phyloP scores from a whole-genome alignment of 1,140 invertebrate genomes.

The Lordiphosa clarofinis region DNA sequence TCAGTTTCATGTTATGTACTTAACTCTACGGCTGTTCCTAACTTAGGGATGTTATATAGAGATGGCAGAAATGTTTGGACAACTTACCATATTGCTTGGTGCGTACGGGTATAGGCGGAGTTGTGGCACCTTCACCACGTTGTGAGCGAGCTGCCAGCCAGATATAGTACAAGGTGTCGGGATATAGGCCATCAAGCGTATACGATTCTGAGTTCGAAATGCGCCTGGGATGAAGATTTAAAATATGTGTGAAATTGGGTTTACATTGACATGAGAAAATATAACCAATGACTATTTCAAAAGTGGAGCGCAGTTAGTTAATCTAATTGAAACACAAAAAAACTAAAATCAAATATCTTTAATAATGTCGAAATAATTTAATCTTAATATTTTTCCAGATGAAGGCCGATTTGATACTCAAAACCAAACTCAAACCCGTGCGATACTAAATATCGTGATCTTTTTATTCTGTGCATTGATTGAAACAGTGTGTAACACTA shows the following conservation, averaged over 20 bases:
- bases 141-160: conserved; percentile 96
- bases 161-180: conserved; percentile 97
- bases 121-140: conserved; percentile 95
- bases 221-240: conserved; percentile 78
- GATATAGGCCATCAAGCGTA: conserved; percentile 92
- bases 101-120: conserved; percentile 94
- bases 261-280: neutral
- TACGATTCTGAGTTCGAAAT: conserved; percentile 92
- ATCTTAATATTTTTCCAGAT: no score
- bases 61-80: neutral
- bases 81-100: conserved; percentile 97
- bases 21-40: conserved; percentile 55
- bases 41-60: conserved; percentile 35
- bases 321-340: no score
- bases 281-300: no score
- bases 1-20: conserved; percentile 35
- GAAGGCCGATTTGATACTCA: no score
- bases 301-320: no score
- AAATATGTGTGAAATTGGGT: neutral
- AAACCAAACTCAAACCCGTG: no score
- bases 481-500: no score
- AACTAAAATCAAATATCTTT: no score
- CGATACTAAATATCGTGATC: no score
- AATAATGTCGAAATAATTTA: no score
- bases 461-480: no score